Conservation (phyloP, 1,140 invertebrate species). For the Apis cerana region DNA sequence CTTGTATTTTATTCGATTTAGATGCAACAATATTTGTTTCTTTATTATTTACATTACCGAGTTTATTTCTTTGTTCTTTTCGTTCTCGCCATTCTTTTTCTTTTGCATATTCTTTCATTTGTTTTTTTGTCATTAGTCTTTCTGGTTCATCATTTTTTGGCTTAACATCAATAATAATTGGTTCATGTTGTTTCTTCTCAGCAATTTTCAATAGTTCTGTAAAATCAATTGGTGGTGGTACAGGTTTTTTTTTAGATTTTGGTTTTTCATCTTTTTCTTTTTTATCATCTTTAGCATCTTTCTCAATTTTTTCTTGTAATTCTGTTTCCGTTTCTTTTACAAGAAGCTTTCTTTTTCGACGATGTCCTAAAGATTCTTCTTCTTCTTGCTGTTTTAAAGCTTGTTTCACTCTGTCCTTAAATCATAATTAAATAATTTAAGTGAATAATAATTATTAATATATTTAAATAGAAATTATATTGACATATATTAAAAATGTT, state of each 20-base stretch:
- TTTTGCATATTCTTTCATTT: constrained; percentile 87
- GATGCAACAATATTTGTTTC: not conserved
- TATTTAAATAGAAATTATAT: not conserved
- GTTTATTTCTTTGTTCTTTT: constrained; percentile 76
- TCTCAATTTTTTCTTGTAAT: constrained; percentile 58
- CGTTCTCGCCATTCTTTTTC: constrained; percentile 81
- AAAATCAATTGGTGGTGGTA: constrained; percentile 89
- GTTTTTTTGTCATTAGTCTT: constrained; percentile 89
- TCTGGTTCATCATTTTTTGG: constrained; percentile 85
- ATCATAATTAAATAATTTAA: not conserved
- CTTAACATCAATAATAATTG: constrained; percentile 85
- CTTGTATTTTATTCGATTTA: constrained; percentile 59
- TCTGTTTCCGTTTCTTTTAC: constrained; percentile 45
- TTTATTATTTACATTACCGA: constrained; percentile 55
- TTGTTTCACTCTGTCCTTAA: constrained; percentile 86
- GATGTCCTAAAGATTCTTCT: constrained; percentile 86
- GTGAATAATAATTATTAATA: not conserved
- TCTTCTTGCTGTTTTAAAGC: constrained; percentile 87
- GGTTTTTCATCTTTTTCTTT: constrained; percentile 80
- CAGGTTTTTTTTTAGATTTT: constrained; percentile 82
- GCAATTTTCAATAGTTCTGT: constrained; percentile 89
- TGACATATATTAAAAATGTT: too few species aligned
- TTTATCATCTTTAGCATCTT: constrained; percentile 50
- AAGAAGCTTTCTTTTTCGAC: constrained; percentile 83
- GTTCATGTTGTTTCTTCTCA: constrained; percentile 91